These are phyloP conservation scores for Calameuta idolon DNA, from an alignment of 2,888 invertebrate genomes.

Conservation along the genomic window DNA sequence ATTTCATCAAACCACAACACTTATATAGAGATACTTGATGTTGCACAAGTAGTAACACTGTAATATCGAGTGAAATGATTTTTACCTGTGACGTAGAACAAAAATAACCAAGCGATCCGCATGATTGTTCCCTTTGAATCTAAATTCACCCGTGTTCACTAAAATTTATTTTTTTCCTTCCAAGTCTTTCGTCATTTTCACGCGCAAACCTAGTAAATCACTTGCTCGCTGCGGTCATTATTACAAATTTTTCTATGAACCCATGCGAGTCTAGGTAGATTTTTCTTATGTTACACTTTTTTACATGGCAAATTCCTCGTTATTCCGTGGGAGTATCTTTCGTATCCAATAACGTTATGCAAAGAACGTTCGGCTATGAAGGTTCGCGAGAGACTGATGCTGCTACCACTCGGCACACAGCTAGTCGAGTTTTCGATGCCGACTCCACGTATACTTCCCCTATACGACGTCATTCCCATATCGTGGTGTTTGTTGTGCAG, in stretches of 20 bases:
- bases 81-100: slow-evolving; percentile 55
- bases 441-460: slow-evolving; percentile 20
- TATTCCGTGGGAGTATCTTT: not conserved
- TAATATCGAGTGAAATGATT: not conserved
- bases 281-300: not conserved
- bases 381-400: slow-evolving; percentile 55
- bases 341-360: slow-evolving; percentile 15
- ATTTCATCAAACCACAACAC: not conserved
- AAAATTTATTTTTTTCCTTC: not conserved
- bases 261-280: not conserved
- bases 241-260: not conserved
- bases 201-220: not conserved
- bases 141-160: not conserved
- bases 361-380: slow-evolving; percentile 48
- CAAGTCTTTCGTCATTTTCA: not conserved
- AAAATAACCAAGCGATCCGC: slow-evolving; percentile 47
- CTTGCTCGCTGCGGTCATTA: not conserved
- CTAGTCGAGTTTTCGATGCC: slow-evolving; percentile 36
- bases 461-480: not conserved
- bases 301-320: not conserved
- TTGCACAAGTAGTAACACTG: not conserved
- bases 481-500: not conserved
- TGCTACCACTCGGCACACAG: slow-evolving; percentile 13
- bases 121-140: slow-evolving; percentile 32
- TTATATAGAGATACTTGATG: not conserved